Base-by-base conservation (phyloP, 2,797 vertebrate species). In the Muraenolepis orangiensis region DNA sequence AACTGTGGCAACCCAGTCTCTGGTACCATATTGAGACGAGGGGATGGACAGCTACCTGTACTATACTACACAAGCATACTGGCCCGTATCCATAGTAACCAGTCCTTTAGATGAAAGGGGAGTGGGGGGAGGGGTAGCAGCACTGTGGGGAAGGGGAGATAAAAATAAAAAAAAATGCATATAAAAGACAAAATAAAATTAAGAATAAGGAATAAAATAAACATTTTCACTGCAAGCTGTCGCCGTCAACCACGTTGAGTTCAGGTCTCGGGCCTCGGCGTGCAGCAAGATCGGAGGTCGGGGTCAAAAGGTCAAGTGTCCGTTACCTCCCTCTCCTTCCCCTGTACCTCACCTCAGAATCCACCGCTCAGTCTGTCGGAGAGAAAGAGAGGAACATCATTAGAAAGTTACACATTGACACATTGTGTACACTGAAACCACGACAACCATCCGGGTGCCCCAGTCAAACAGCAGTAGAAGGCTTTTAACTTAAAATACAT, bases 161-260 rank as follows among this genome's bases (percentile, higher is more conserved):
- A 64, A 64, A 64, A 64, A 26, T 2, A 64, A 64, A 23, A 64
- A 2, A 3, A 64, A 64, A 64, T 11, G 4, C 14, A 64, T 26
- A 64, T 64, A 64, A 64, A 64, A 64, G 57, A 64, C 57, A 64
- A 64, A 64, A 64, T 64, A 64, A 64, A 64, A 64, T 64, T 26
- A 64, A 64, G 6, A 26, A 64, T 26, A 64, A 2, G 8, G 32
- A 6, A 57, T 57, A 26, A 61, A 61, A 26, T 26, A 26, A 64
- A 64, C 10, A 3, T 7, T 23, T 64, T 26, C 23, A 64, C 57
- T 23, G 57, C 57, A 64, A 64, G 57, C 57, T 64, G 57, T 64
- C 12, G 57, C 23, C 26, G 57, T 64, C 57, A 23, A 64, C 57
- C 57, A 3, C 8, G 57, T 64, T 64, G n/a, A 64, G 57, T 26